Conservation (phyloP, 2,888 invertebrate species). For the Ornithoptera priamus region DNA sequence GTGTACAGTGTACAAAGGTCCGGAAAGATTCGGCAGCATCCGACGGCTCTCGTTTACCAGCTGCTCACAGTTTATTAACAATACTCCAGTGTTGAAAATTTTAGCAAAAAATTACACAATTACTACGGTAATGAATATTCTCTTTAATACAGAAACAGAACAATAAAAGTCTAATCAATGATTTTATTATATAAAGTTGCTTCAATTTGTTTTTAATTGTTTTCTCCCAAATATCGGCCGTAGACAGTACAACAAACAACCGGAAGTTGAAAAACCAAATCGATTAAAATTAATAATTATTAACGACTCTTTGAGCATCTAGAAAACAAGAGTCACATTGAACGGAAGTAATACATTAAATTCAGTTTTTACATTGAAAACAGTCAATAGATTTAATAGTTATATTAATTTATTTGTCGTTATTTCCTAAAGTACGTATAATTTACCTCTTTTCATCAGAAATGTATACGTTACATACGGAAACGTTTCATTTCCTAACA, state of each 20-base stretch:
- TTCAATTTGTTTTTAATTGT: no score
- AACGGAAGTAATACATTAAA: constrained; percentile 9
- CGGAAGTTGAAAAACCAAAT: no score
- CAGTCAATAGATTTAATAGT: constrained; percentile 22
- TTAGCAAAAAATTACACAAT: no score
- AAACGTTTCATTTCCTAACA: no score
- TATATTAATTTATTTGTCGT: constrained; percentile 26
- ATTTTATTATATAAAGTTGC: no score
- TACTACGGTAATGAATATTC: no score
- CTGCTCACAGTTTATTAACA: not conserved
- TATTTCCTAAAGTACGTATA: constrained; percentile 25
- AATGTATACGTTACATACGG: not conserved
- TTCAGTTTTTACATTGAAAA: constrained; percentile 22
- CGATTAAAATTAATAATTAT: no score
- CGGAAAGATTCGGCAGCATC: constrained; percentile 17
- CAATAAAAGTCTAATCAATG: no score
- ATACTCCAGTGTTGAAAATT: no score
- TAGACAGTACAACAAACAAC: no score
- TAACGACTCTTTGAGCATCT: not conserved
- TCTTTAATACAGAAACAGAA: no score
- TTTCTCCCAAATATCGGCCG: no score
- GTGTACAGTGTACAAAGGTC: constrained; percentile 9
- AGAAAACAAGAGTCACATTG: constrained; percentile 11
- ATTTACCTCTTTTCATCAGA: constrained; percentile 23
- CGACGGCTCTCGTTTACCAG: not conserved